phyloP scores from a whole-genome alignment of 2,888 invertebrate species.

The Aphrophora alni region DNA sequence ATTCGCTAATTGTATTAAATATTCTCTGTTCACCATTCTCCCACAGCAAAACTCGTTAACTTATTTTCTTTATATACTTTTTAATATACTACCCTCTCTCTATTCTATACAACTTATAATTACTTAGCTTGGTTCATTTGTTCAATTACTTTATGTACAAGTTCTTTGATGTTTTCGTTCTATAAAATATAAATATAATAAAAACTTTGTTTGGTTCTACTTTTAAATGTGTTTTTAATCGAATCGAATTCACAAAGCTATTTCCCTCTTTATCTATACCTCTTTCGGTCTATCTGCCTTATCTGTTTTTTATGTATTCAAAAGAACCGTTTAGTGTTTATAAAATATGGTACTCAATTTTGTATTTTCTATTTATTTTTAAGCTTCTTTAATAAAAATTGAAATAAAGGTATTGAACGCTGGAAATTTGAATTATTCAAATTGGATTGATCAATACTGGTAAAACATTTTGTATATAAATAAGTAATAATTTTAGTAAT shows the following conservation, averaged over 20 bases:
- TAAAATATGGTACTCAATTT: neutral
- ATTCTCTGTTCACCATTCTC: neutral
- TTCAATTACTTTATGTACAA: conserved; percentile 25
- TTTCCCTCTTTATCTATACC: neutral
- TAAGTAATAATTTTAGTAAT: too few relatives aligned
- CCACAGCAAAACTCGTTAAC: conserved; percentile 28
- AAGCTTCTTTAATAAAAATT: neutral
- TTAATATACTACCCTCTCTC: conserved; percentile 3
- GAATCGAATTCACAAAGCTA: neutral
- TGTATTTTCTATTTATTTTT: neutral
- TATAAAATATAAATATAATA: neutral
- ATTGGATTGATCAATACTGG: too few relatives aligned
- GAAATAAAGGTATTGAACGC: too few relatives aligned
- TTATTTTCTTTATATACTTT: conserved; percentile 22
- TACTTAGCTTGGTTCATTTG: conserved; percentile 35
- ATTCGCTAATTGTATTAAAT: conserved; percentile 15
- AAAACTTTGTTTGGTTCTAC: conserved; percentile 5
- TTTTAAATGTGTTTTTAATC: conserved; percentile 7
- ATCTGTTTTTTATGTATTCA: neutral
- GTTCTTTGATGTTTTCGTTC: neutral
- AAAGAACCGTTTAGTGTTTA: neutral
- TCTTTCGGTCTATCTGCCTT: too few relatives aligned
- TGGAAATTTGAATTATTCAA: too few relatives aligned
- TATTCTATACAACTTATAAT: neutral
- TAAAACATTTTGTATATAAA: too few relatives aligned